Evolutionary conservation across 1,140 invertebrate species (phyloP).

Genomic region (Drosophila varians): DNA sequence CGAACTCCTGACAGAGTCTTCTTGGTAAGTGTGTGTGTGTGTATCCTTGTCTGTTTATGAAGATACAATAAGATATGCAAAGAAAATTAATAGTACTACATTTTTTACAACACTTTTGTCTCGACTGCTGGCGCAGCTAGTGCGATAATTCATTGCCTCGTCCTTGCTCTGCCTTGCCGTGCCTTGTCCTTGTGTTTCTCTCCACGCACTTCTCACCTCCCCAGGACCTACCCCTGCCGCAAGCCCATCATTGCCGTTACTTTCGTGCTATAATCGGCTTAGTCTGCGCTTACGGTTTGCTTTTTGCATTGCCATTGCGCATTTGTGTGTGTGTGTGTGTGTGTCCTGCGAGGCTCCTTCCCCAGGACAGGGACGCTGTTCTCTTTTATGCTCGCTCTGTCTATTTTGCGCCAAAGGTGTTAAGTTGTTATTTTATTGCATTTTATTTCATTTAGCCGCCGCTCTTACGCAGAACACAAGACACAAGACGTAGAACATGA

Average conservation of each 20-base stretch:
- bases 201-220: conserved; percentile 68
- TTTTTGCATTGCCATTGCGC: conserved; percentile 77
- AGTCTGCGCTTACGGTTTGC: conserved; percentile 79
- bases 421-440: conserved; percentile 66
- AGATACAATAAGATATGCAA: conserved; percentile 81
- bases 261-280: conserved; percentile 79
- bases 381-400: conserved; percentile 56
- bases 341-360: not conserved
- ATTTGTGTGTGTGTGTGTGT: conserved; percentile 52
- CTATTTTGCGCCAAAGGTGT: conserved; percentile 57
- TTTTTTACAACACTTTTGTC: conserved; percentile 82
- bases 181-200: conserved; percentile 16
- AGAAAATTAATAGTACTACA: conserved; percentile 79
- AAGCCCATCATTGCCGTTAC: conserved; percentile 56
- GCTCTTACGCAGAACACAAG: conserved; percentile 14
- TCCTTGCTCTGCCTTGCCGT: too few relatives aligned
- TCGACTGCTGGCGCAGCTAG: conserved; percentile 70
- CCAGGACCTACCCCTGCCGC: not conserved
- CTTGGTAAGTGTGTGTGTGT: not conserved
- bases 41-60: conserved; percentile 71
- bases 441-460: conserved; percentile 55
- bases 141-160: conserved; percentile 76
- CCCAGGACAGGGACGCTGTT: conserved; percentile 5
- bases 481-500: conserved; percentile 10
- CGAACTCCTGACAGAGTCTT: not conserved